Evolutionary conservation across 2,797 vertebrate species (phyloP).

Genomic region (Octomys mimax): DNA sequence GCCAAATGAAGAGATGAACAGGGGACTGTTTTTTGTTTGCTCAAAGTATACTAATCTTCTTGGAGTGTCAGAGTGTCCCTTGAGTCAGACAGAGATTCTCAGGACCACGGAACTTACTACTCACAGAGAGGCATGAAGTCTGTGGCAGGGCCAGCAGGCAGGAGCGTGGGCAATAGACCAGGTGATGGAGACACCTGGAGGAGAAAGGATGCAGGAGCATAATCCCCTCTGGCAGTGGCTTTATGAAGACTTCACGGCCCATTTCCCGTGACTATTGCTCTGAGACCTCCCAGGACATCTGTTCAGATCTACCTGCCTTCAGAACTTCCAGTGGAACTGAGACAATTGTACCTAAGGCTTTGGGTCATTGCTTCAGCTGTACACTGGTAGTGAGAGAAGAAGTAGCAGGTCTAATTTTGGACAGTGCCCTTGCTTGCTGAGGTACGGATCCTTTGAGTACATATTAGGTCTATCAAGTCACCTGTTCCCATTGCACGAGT

Average conservation of each 20-base stretch:
- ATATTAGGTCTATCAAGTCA: background rate
- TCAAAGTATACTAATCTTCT: background rate
- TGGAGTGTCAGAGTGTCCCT: background rate
- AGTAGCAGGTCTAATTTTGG: background rate
- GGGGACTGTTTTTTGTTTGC: accelerated
- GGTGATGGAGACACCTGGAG: background rate
- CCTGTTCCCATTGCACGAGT: background rate
- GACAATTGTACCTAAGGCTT: background rate
- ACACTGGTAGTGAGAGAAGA: background rate
- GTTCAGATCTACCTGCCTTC: background rate
- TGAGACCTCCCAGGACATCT: background rate
- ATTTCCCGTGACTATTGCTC: background rate
- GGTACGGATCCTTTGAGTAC: background rate
- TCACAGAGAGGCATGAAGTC: constrained; percentile 49
- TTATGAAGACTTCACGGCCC: background rate
- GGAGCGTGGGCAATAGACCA: background rate
- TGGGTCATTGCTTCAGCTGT: background rate
- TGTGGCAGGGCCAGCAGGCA: background rate
- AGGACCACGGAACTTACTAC: accelerated
- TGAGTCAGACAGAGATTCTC: background rate
- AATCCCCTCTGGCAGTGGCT: background rate
- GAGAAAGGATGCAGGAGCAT: background rate
- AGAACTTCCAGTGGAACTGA: background rate
- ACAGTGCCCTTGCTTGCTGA: background rate
- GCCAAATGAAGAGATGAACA: background rate